A percentile compares a stretch with the other conserved stretches of the same genome.
Evolutionary conservation across 2,113 vertebrate species (phyloP).

Genomic region (Pleuronectes platessa): DNA sequence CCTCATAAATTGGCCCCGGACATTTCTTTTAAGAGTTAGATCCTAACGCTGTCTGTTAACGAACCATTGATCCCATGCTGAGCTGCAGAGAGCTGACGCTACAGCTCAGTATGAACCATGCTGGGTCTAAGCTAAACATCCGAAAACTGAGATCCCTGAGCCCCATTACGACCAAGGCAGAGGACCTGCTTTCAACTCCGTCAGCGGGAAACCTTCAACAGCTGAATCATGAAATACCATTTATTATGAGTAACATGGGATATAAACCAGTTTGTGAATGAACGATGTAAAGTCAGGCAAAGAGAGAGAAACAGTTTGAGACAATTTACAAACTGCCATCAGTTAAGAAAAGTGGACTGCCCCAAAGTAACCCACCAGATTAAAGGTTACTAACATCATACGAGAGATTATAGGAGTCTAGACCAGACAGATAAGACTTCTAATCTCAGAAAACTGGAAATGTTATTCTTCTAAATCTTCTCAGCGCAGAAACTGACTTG

Average conservation of each 20-base stretch:
- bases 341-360: not conserved
- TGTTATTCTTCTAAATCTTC: conserved; percentile 19
- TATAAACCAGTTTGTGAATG: not conserved
- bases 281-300: not conserved
- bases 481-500: conserved; percentile 8
- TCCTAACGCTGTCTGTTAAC: conserved; percentile 21
- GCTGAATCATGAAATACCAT: not conserved
- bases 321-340: not conserved
- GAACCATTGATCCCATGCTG: conserved; percentile 26
- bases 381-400: conserved; percentile 15
- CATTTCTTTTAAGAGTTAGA: not conserved
- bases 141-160: conserved; percentile 7
- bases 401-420: conserved; percentile 52
- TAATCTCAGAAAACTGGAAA: conserved; percentile 37
- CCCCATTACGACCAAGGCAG: not conserved
- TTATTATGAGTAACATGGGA: not conserved
- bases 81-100: conserved; percentile 8
- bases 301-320: too few relatives aligned
- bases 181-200: conserved; percentile 12
- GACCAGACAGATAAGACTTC: conserved; percentile 41
- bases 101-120: conserved; percentile 11
- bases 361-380: conserved; percentile 31
- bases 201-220: not conserved
- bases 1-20: too few relatives aligned
- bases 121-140: not conserved